Percentiles rank a stretch among this genome's conserved stretches.
These are phyloP conservation scores for Oxyscelio sp. DNA, from an alignment of 2,888 invertebrate species.

Conservation along the genomic window DNA sequence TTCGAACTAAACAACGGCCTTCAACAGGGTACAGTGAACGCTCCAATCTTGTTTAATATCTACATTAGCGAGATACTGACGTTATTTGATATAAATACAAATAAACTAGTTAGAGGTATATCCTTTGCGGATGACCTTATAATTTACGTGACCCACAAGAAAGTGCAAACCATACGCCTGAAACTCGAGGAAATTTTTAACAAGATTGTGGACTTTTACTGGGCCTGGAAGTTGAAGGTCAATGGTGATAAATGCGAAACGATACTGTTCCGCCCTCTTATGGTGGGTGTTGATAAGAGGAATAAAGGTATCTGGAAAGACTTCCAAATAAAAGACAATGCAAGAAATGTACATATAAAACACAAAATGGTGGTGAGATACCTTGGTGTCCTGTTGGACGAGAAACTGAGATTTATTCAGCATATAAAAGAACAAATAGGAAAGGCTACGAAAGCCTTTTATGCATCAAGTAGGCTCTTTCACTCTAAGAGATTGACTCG, in stretches of 20 bases:
- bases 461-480: slow-evolving; percentile 4
- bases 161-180: not conserved
- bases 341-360: not conserved
- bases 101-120: not conserved
- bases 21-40: too few species aligned
- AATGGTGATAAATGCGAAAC: slow-evolving; percentile 24
- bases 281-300: not conserved
- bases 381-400: not conserved
- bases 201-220: slow-evolving; percentile 42
- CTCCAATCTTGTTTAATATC: too few species aligned
- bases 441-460: slow-evolving; percentile 48
- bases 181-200: slow-evolving; percentile 24
- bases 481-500: not conserved
- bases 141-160: not conserved
- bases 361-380: slow-evolving; percentile 26
- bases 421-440: slow-evolving; percentile 26
- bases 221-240: slow-evolving; percentile 49
- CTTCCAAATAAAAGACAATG: slow-evolving; percentile 24
- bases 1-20: too few species aligned
- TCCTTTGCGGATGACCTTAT: slow-evolving; percentile 35
- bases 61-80: slow-evolving; percentile 14
- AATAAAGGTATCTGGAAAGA: slow-evolving; percentile 12
- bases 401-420: slow-evolving; percentile 14
- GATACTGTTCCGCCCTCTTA: slow-evolving; percentile 31
- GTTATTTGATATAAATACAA: not conserved